phyloP scores from a whole-genome alignment of 1,140 invertebrate species.

The Ceratoteleas bidentatus region DNA sequence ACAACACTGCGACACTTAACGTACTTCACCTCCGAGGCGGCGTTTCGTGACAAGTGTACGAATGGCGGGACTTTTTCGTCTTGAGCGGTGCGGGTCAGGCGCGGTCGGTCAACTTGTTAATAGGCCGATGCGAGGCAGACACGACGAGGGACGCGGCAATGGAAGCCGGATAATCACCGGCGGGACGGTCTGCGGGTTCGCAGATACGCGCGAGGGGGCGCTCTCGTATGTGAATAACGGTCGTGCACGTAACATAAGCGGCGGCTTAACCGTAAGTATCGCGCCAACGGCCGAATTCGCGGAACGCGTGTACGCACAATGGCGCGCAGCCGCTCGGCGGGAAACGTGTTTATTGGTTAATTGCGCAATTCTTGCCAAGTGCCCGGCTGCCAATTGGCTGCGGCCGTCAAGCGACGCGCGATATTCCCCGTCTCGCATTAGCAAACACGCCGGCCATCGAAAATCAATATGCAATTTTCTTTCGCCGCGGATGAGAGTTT shows the following conservation, averaged over 20 bases:
- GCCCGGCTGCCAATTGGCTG: conserved; percentile 74
- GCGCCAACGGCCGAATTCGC: conserved; percentile 32
- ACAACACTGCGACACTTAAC: conserved; percentile 1
- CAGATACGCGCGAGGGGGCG: conserved; percentile 8
- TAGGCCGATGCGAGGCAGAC: conserved; percentile 40
- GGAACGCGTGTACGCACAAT: conserved; percentile 31
- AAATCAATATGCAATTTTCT: no score
- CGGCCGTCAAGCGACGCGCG: conserved; percentile 70
- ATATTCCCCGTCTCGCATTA: conserved; percentile 55
- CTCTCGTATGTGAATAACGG: conserved; percentile 9
- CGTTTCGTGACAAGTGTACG: conserved; percentile 25
- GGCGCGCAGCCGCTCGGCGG: conserved; percentile 62
- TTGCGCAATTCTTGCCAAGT: conserved; percentile 78
- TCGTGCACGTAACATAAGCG: conserved; percentile 16
- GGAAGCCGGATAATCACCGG: conserved; percentile 55
- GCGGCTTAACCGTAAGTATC: conserved; percentile 39
- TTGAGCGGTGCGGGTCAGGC: conserved; percentile 26
- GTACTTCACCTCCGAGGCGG: conserved; percentile 5
- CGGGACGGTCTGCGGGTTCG: conserved; percentile 31
- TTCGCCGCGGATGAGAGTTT: no score
- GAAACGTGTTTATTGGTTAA: conserved; percentile 78
- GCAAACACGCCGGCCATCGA: conserved; percentile 32
- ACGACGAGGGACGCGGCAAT: conserved; percentile 44
- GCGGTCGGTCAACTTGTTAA: conserved; percentile 53
- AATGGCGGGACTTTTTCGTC: conserved; percentile 28